These are phyloP conservation scores for Congeria kusceri DNA, from an alignment of 2,888 invertebrate genomes.

Conservation along the genomic window DNA sequence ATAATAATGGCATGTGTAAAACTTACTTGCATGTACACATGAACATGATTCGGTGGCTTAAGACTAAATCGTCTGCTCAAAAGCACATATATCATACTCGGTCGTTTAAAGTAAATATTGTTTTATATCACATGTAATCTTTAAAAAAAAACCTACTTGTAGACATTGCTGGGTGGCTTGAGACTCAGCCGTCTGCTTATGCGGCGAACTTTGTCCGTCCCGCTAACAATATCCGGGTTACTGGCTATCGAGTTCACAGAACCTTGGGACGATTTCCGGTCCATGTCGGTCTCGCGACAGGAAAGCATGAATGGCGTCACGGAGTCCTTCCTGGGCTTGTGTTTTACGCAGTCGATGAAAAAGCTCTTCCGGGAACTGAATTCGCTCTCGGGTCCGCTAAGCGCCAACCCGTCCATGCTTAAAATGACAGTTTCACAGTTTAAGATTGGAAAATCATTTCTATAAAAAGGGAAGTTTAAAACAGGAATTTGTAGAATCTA, in stretches of 20 bases:
- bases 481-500: too few relatives aligned
- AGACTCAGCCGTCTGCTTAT: constrained; percentile 50
- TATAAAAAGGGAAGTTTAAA: too few relatives aligned
- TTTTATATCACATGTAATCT: too few relatives aligned
- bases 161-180: constrained; percentile 35
- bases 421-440: too few relatives aligned
- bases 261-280: neutral
- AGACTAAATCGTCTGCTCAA: too few relatives aligned
- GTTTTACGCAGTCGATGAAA: constrained; percentile 9
- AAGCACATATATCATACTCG: too few relatives aligned
- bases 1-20: too few relatives aligned
- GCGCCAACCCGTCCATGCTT: too few relatives aligned
- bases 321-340: constrained; percentile 44
- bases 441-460: too few relatives aligned
- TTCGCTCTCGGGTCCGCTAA: neutral
- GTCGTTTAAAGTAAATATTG: too few relatives aligned
- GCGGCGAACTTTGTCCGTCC: constrained; percentile 19
- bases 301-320: constrained; percentile 15
- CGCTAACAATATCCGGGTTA: neutral
- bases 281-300: neutral
- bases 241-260: neutral
- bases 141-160: constrained; percentile 20
- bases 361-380: constrained; percentile 22
- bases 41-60: too few relatives aligned
- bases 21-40: too few relatives aligned